These are phyloP conservation scores for Clarias platycephalus DNA, from an alignment of 2,797 vertebrate genomes.

Conservation along the genomic window DNA sequence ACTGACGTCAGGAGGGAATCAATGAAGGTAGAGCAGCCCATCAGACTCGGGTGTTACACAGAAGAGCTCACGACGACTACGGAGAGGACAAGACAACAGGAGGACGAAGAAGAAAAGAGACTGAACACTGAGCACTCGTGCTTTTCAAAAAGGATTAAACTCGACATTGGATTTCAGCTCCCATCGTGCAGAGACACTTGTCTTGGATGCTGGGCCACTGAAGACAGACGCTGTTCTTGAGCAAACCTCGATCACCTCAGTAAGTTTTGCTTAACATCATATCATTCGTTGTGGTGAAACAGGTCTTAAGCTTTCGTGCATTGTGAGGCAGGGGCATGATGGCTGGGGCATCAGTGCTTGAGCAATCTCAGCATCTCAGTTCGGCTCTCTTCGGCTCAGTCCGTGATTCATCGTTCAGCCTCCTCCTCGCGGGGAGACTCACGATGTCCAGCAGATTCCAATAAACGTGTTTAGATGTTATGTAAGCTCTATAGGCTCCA, in stretches of 20 bases:
- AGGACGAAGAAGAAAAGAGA: background rate
- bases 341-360: background rate
- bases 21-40: constrained; percentile 64
- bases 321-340: background rate
- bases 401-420: constrained; percentile 10
- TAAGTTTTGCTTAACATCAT: constrained; percentile 26
- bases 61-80: constrained; percentile 44
- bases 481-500: background rate
- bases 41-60: constrained; percentile 61
- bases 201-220: constrained; percentile 33
- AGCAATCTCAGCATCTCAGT: constrained; percentile 9
- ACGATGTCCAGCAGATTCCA: background rate
- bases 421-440: background rate
- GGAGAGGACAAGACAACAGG: constrained; percentile 18
- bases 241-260: constrained; percentile 24
- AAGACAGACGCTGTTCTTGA: constrained; percentile 14
- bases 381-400: constrained; percentile 21
- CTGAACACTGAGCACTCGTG: background rate
- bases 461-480: background rate
- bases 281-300: background rate
- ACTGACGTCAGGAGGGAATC: constrained; percentile 74
- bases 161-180: constrained; percentile 11
- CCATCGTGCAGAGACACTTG: background rate
- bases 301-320: background rate
- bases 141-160: constrained; percentile 2